Evolutionary conservation across 1,140 invertebrate species (phyloP), one percentile per base, ranked within the genome.

Genomic region (Solenopsis invicta): DNA sequence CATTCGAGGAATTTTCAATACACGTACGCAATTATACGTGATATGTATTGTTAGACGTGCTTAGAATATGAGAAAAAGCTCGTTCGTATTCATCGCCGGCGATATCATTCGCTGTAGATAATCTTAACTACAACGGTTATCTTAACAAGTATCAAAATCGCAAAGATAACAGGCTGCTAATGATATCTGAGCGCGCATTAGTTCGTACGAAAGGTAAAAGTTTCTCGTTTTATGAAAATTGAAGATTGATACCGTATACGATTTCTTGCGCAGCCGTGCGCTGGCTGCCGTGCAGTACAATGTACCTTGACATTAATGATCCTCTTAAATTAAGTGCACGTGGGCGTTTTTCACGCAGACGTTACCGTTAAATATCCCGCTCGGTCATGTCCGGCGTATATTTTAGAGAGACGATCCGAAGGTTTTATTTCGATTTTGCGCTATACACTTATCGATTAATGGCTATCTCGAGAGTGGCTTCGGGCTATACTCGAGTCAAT

Each of bases 361-460:
- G 41, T 64, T 21, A 41, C 10, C 54, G 45, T 84, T 50, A 56
- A 71, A 81, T 81, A 59, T 80, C 34, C 10, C n/a, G 21, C 13
- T 34, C 41, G 24, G 24, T 62, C 69, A 48, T 84, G 18, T 62
- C 52, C 54, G 54, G 29, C n/a, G 16, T 18, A 56, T 21, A 56
- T 21, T 48, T 48, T 16, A n/a, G 21, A 50, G n/a, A 59, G 69
- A 74, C 71, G 9, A 24, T 24, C 41, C 8, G 12, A 10, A 16
- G 54, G 45, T 84, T 84, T 84, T 74, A 74, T 62, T 84, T 84
- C 80, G 69, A 84, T 75, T 84, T 75, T 24, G 41, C 69, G 50
- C 80, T 75, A 84, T 54, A 48, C n/a, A 48, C n/a, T 75, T 84
- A 62, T 75, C 69, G 69, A 84, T 84, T 84, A 84, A 84, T 29